A percentile compares a stretch with the other conserved stretches of the same genome.
These are phyloP conservation scores for Drosophila erecta DNA, from an alignment of 1,140 invertebrate species.

Conservation along the genomic window DNA sequence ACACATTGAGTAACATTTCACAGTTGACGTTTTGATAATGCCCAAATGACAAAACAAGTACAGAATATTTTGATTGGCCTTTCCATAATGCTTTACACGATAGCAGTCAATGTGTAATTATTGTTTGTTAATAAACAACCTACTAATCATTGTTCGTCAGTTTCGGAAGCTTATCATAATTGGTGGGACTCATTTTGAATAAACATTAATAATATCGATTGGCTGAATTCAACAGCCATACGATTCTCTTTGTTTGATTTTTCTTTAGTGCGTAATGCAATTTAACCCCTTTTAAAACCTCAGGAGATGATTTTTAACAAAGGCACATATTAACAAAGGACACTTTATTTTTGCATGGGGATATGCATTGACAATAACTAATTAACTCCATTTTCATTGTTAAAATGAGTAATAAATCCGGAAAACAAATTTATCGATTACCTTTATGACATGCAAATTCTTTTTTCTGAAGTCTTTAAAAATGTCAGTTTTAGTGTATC, in stretches of 20 bases:
- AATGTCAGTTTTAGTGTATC: background rate
- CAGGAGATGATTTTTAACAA: background rate
- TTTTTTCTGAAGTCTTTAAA: background rate
- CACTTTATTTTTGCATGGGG: background rate
- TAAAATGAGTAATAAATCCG: background rate
- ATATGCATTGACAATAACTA: background rate
- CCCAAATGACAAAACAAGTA: background rate
- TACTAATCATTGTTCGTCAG: background rate
- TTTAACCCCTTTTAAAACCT: background rate
- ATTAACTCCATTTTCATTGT: background rate
- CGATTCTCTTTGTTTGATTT: background rate
- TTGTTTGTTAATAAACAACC: conserved; percentile 9
- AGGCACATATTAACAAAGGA: background rate
- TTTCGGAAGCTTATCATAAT: conserved; percentile 4
- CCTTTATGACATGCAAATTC: background rate
- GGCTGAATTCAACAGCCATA: background rate
- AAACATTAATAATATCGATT: background rate
- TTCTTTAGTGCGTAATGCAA: background rate
- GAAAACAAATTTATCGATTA: background rate
- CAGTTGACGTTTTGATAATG: background rate
- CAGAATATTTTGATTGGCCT: background rate
- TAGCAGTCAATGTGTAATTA: background rate
- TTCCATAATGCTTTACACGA: background rate
- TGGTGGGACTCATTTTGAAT: background rate
- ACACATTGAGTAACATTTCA: conserved; percentile 10